A percentile compares a stretch with the other conserved stretches of the same genome.
Conservation (phyloP, 2,797 vertebrate species). For the Echeneis naucrates region DNA sequence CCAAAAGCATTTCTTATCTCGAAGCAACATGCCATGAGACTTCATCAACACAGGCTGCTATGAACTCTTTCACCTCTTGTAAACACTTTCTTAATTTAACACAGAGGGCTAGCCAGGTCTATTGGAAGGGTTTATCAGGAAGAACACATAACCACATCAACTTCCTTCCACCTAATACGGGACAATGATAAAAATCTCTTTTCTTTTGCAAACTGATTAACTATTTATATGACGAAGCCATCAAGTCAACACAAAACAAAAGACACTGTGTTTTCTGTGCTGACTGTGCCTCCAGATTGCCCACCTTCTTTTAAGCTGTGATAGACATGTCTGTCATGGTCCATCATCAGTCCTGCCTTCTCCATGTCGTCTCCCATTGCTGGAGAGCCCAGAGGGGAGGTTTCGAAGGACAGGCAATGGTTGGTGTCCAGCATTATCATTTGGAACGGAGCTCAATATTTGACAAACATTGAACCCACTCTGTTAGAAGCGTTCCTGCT, state of each 20-base stretch:
- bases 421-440: constrained; percentile 87
- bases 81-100: constrained; percentile 8
- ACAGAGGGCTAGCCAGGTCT: neutral
- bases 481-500: constrained; percentile 29
- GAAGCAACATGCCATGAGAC: neutral
- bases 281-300: constrained; percentile 48
- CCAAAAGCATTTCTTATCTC: neutral
- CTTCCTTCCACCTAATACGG: constrained; percentile 13
- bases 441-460: constrained; percentile 52
- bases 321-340: constrained; percentile 82
- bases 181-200: constrained; percentile 6
- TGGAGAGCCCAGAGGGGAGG: constrained; percentile 78
- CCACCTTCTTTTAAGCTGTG: constrained; percentile 88
- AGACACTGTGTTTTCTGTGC: constrained; percentile 16
- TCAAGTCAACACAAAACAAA: constrained; percentile 51
- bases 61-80: neutral
- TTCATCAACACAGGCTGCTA: neutral
- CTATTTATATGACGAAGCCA: constrained; percentile 40
- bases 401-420: constrained; percentile 81
- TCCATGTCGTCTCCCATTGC: constrained; percentile 79
- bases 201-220: constrained; percentile 33
- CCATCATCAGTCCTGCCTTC: constrained; percentile 74
- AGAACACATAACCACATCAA: constrained; percentile 1
- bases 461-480: constrained; percentile 64
- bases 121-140: constrained; percentile 14